Percentiles rank a stretch among this genome's conserved stretches.
Conservation (phyloP, 2,888 invertebrate genomes). For the Caenorhabditis sp. region DNA sequence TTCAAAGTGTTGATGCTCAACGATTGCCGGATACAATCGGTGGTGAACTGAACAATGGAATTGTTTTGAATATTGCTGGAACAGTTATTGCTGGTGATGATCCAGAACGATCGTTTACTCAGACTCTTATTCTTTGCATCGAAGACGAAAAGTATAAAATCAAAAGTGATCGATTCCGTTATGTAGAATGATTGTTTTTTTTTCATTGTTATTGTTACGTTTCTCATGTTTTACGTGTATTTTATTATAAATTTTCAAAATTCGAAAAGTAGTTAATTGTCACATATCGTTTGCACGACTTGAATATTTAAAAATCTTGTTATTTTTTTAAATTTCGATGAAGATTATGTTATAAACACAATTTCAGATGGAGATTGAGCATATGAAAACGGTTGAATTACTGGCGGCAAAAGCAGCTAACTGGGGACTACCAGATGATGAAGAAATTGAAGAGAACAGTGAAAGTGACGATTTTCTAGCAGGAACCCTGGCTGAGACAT, state of each 20-base stretch:
- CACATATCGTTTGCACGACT: not conserved
- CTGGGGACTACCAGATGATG: conserved; percentile 41
- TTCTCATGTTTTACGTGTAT: not conserved
- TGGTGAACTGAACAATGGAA: conserved; percentile 19
- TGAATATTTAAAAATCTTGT: not conserved
- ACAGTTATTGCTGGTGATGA: conserved; percentile 30
- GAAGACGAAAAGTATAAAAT: conserved; percentile 53
- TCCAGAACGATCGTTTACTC: conserved; percentile 35
- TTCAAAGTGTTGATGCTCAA: conserved; percentile 86
- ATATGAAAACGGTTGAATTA: conserved; percentile 49
- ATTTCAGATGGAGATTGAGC: conserved; percentile 53
- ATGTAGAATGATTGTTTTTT: conserved; percentile 43
- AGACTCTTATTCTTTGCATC: conserved; percentile 41
- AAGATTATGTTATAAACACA: not conserved
- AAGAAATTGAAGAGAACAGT: conserved; percentile 8
- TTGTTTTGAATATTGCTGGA: conserved; percentile 32
- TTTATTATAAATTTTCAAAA: not conserved
- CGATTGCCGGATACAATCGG: conserved; percentile 32
- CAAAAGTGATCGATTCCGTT: conserved; percentile 56
- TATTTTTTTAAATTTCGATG: conserved; percentile 5
- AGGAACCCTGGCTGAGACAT: conserved; percentile 5
- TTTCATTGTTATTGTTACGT: conserved; percentile 3
- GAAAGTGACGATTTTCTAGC: conserved; percentile 20
- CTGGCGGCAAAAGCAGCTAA: conserved; percentile 38
- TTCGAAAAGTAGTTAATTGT: not conserved